phyloP scores from a whole-genome alignment of 2,888 invertebrate species.

The Philonicus albiceps region DNA sequence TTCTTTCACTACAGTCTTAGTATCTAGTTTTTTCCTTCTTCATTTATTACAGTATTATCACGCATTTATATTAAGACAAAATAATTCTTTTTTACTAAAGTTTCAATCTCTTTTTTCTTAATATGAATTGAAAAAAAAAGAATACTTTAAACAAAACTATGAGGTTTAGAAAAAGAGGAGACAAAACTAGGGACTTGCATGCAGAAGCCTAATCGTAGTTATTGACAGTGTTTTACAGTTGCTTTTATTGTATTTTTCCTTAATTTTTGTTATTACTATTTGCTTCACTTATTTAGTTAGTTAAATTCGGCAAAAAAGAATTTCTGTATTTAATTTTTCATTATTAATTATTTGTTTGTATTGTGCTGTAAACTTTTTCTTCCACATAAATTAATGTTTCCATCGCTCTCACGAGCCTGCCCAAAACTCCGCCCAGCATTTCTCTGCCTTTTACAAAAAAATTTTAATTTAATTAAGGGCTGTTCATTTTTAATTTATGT shows the following conservation, averaged over 20 bases:
- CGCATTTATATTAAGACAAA: conserved; percentile 30
- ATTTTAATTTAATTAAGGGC: too few species aligned
- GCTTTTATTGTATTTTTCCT: background rate
- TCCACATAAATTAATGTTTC: too few species aligned
- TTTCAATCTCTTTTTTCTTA: background rate
- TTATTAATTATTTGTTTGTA: background rate
- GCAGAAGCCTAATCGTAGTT: background rate
- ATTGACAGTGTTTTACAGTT: background rate
- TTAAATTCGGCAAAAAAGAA: background rate
- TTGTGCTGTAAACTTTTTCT: background rate
- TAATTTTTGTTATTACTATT: background rate
- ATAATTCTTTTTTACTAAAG: background rate
- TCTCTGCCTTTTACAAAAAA: too few species aligned
- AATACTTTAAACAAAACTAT: background rate
- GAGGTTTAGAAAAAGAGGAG: background rate
- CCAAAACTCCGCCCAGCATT: background rate
- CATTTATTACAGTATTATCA: conserved; percentile 27
- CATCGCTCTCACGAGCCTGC: too few species aligned
- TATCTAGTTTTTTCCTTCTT: background rate
- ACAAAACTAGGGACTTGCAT: background rate
- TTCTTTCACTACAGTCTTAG: background rate
- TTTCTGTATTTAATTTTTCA: background rate
- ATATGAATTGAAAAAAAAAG: background rate
- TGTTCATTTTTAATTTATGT: too few species aligned
- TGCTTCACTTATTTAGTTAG: background rate